A percentile compares a stretch with the other conserved stretches of the same genome.
Conservation (phyloP, 2,113 vertebrate species). For the Salminus brasiliensis region DNA sequence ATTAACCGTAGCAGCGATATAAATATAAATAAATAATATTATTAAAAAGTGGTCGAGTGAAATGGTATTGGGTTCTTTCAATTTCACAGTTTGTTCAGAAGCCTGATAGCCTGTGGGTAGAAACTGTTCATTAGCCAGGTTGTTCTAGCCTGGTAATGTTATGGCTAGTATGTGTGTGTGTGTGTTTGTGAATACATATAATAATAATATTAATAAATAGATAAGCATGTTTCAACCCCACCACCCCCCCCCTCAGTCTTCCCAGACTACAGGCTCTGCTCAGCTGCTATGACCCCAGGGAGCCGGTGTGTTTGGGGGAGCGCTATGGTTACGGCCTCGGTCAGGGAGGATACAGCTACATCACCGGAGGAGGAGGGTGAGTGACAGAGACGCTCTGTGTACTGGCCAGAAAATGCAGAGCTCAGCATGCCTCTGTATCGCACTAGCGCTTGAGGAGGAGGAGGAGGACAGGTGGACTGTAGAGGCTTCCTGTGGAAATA, state of each 20-base stretch:
- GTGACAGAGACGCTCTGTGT: slow-evolving; percentile 42
- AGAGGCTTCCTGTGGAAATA: background rate
- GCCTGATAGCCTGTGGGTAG: too few species aligned
- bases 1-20: too few species aligned
- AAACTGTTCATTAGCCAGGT: background rate
- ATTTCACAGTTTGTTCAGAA: too few species aligned
- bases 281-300: slow-evolving; percentile 87
- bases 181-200: too few species aligned
- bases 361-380: slow-evolving; percentile 98
- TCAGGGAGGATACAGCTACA: slow-evolving; percentile 94
- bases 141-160: too few species aligned
- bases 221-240: background rate
- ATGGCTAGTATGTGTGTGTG: too few species aligned
- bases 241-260: slow-evolving; percentile 78
- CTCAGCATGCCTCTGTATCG: background rate
- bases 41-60: too few species aligned
- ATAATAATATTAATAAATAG: too few species aligned
- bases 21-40: too few species aligned
- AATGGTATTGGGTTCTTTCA: too few species aligned
- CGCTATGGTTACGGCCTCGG: slow-evolving; percentile 92
- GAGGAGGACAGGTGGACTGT: background rate
- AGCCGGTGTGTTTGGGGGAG: slow-evolving; percentile 89
- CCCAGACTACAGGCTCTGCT: slow-evolving; percentile 86
- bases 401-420: background rate
- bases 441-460: background rate